Evolutionary conservation across 37 sponge, comb jelly and placozoan species (phyloP).

Genomic region (Theonella swinhoei): DNA sequence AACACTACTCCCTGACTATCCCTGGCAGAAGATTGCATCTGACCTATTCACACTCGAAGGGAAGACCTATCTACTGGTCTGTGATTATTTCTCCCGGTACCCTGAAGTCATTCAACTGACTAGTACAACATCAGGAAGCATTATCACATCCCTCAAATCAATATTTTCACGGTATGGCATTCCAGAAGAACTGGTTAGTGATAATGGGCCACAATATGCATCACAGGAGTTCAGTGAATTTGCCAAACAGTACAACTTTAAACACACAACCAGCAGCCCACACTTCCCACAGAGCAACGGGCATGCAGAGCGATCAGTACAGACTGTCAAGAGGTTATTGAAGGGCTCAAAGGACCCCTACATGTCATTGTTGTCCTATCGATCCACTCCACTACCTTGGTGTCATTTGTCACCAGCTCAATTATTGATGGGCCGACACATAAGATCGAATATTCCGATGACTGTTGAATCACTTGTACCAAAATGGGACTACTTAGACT

Average conservation of each 20-base stretch:
- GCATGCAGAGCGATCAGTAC: slow-evolving; percentile 43
- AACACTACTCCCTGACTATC: slow-evolving; percentile 26
- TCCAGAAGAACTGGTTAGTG: slow-evolving; percentile 28
- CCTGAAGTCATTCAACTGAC: too few relatives aligned
- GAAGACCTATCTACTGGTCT: too few relatives aligned
- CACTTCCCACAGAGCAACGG: too few relatives aligned
- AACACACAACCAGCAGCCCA: slow-evolving; percentile 58
- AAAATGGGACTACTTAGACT: slow-evolving; percentile 37
- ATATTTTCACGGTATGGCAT: slow-evolving; percentile 38
- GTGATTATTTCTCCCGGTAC: too few relatives aligned
- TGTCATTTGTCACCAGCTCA: slow-evolving; percentile 50
- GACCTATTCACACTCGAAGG: too few relatives aligned
- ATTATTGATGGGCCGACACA: slow-evolving; percentile 38
- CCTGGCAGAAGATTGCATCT: slow-evolving; percentile 26
- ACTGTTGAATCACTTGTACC: slow-evolving; percentile 17
- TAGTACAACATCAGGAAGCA: too few relatives aligned
- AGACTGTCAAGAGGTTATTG: slow-evolving; percentile 39
- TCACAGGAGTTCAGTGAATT: too few relatives aligned
- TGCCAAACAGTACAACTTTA: slow-evolving; percentile 25
- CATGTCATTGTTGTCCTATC: slow-evolving; percentile 42
- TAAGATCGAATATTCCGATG: slow-evolving; percentile 44
- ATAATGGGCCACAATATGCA: too few relatives aligned
- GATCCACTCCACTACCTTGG: slow-evolving; percentile 57
- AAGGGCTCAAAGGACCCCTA: slow-evolving; percentile 8
- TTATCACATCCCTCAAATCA: too few relatives aligned